Base-by-base conservation (phyloP, 2,797 vertebrate species). In the Leptoclinus maculatus region DNA sequence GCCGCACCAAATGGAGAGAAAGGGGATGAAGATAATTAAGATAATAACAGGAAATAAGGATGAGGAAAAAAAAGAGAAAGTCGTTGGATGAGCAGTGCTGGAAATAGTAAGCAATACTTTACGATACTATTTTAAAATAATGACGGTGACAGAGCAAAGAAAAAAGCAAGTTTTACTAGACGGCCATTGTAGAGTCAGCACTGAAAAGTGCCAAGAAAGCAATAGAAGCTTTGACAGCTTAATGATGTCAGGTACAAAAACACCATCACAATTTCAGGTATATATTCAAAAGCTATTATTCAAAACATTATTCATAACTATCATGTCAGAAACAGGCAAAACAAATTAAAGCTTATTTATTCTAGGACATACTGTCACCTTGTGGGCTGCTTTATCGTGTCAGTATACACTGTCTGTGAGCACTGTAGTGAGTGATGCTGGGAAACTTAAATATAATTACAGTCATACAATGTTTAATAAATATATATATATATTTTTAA, bases 361-460 rank as follows among this genome's bases (percentile, higher is more conserved):
- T 14, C n/a, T 38, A 59, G 19, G 19, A 58, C 25, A 57, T 11
- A n/a, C 32, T 73, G 14, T 47, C 49, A 60, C 29, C 29, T 49
- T 27, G 12, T 58, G 29, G 65, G 53, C 21, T 80, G 66, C 71
- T 79, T 73, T 27, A 38, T 71, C 69, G 34, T 75, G 74, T 78
- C 21, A 57, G 7, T 63, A 49, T 57, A 79, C 13, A 41, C 29
- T 57, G 64, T 66, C 47, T 70, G 16, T 82, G 39, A 78, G 45
- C 9, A 16, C 38, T 63, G 39, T 80, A 74, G 54, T 79, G 74
- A 77, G 45, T 54, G 25, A 80, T 14, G 54, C 66, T 51, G 60
- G 29, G 60, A 36, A 62, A 11, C 17, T 39, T 2, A 36, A 59
- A 71, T 36, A 11, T 17, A 62, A 8, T 17, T 65, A 25, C 3